phyloP scores from a whole-genome alignment of 2,113 vertebrate species.

The Scophthalmus maximus region DNA sequence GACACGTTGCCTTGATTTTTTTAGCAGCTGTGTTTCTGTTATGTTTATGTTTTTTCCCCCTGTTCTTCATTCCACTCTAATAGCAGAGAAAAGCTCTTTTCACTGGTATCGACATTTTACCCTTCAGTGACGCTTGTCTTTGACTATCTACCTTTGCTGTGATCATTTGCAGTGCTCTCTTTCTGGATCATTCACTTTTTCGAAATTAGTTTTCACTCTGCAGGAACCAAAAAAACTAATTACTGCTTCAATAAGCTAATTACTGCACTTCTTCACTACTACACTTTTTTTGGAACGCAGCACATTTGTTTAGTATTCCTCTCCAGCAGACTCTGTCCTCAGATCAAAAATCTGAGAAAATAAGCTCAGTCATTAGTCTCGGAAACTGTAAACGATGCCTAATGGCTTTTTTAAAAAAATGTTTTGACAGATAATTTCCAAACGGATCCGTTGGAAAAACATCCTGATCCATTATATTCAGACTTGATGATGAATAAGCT shows the following conservation, averaged over 20 bases:
- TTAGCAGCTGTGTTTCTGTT: neutral
- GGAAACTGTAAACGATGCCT: neutral
- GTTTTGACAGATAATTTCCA: neutral
- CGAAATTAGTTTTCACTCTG: slow-evolving; percentile 8
- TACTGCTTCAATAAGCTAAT: neutral
- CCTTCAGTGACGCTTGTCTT: slow-evolving; percentile 14
- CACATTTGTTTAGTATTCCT: neutral
- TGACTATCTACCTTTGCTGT: neutral
- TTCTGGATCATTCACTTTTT: slow-evolving; percentile 6
- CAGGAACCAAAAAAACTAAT: neutral
- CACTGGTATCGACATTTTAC: slow-evolving; percentile 24
- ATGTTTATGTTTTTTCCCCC: slow-evolving; percentile 8
- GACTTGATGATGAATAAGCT: no score
- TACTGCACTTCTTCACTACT: neutral
- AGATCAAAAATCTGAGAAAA: slow-evolving; percentile 8
- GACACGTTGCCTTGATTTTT: neutral
- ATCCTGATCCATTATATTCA: neutral
- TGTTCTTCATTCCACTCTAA: slow-evolving; percentile 1
- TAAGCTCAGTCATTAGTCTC: neutral
- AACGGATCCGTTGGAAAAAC: neutral
- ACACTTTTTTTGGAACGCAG: neutral
- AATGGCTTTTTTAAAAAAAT: neutral
- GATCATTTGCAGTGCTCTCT: slow-evolving; percentile 1
- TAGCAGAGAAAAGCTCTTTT: slow-evolving; percentile 14
- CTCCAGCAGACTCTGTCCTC: neutral